Percentiles rank a stretch among this genome's conserved stretches.
Evolutionary conservation across 2,113 vertebrate species (phyloP).

Genomic region (Microcebus murinus): DNA sequence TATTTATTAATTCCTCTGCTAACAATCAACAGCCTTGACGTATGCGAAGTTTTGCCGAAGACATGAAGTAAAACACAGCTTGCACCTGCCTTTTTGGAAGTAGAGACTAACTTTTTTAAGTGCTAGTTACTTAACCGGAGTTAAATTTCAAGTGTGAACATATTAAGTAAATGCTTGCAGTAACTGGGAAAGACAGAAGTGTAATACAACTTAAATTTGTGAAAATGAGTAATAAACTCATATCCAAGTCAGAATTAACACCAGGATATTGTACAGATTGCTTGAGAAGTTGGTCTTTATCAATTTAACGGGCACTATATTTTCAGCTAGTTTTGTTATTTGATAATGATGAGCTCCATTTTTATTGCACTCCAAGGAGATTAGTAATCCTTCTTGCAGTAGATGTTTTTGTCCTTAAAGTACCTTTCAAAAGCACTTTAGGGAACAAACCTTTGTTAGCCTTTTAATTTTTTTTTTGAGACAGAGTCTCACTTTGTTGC

Average conservation of each 20-base stretch:
- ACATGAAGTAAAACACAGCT: not conserved
- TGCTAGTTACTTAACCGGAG: not conserved
- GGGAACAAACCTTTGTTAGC: not conserved
- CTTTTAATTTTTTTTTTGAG: not conserved
- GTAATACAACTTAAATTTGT: not conserved
- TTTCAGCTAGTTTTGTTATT: not conserved
- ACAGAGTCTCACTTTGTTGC: too few relatives aligned
- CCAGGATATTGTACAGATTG: not conserved
- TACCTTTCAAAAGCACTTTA: not conserved
- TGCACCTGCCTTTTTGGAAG: not conserved
- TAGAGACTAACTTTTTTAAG: constrained; percentile 32
- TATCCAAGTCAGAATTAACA: not conserved
- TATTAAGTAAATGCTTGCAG: not conserved
- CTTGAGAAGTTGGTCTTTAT: not conserved
- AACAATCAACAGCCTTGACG: not conserved
- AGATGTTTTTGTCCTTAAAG: constrained; percentile 24
- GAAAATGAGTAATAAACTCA: not conserved
- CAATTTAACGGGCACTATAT: not conserved
- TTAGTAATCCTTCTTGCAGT: not conserved
- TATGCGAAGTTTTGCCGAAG: not conserved
- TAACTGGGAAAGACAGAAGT: not conserved
- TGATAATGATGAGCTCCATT: not conserved
- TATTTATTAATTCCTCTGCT: not conserved
- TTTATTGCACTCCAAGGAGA: not conserved
- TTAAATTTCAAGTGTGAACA: not conserved